Evolutionary conservation across 2,113 vertebrate genomes (phyloP).

Genomic region (Onychostruthus taczanowskii): DNA sequence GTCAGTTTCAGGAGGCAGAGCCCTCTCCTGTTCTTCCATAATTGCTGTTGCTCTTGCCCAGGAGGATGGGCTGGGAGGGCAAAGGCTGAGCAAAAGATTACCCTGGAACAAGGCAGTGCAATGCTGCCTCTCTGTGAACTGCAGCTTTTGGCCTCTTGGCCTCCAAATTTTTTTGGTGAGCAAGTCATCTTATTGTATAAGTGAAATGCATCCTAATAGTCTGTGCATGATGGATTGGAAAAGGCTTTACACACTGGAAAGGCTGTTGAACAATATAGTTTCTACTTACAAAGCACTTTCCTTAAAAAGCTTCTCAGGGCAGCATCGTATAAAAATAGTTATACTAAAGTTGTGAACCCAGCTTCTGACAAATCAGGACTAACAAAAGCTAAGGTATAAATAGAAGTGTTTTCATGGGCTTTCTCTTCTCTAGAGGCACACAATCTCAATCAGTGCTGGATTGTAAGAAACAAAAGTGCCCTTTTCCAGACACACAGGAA

Average conservation of each 20-base stretch:
- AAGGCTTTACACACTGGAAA: constrained; percentile 58
- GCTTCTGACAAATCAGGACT: constrained; percentile 63
- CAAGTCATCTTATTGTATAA: constrained; percentile 47
- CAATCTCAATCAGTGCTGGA: constrained; percentile 35
- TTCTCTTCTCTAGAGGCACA: constrained; percentile 35
- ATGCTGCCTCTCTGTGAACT: background rate
- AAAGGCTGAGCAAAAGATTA: background rate
- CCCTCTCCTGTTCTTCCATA: background rate
- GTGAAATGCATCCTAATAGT: constrained; percentile 50
- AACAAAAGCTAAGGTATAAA: constrained; percentile 70
- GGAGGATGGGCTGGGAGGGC: background rate
- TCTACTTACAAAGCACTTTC: constrained; percentile 73
- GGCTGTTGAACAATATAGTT: constrained; percentile 58
- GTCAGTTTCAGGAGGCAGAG: background rate
- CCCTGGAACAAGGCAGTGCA: background rate
- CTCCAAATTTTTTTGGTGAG: constrained; percentile 45
- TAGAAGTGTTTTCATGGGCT: constrained; percentile 49
- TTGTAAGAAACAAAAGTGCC: constrained; percentile 49
- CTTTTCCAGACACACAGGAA: constrained; percentile 52
- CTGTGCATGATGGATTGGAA: constrained; percentile 42
- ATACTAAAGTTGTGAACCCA: constrained; percentile 65
- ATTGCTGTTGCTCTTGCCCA: background rate
- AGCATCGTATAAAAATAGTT: constrained; percentile 68
- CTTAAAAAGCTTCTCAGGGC: constrained; percentile 63
- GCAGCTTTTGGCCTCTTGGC: constrained; percentile 26